A percentile compares a stretch with the other conserved stretches of the same genome.
phyloP scores from a whole-genome alignment of 2,888 invertebrate species.

The Stenotaenia linearis region DNA sequence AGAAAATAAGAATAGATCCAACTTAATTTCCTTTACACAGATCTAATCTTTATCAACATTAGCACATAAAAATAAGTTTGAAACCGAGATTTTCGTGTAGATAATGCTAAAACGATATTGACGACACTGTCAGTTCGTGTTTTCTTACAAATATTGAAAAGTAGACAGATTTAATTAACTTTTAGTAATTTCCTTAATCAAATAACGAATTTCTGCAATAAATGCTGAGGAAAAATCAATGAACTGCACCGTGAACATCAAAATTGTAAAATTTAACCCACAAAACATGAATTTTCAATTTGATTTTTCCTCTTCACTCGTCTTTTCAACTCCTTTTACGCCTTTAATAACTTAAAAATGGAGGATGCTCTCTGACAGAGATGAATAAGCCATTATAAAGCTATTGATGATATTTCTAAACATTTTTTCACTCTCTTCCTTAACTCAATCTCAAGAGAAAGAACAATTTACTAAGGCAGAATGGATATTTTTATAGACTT shows the following conservation, averaged over 20 bases:
- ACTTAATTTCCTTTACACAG: constrained; percentile 18
- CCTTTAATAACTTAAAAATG: neutral
- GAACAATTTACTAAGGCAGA: neutral
- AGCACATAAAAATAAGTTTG: neutral
- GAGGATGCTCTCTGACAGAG: neutral
- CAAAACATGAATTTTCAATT: no score
- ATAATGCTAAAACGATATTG: neutral
- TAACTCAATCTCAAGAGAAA: neutral
- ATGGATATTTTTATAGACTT: neutral
- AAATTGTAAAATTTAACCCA: no score
- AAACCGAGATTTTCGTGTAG: neutral
- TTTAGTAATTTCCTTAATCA: neutral
- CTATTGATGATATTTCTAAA: neutral
- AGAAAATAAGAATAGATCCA: constrained; percentile 21
- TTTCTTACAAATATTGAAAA: neutral
- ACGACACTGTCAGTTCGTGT: neutral
- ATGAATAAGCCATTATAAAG: neutral
- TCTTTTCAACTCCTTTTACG: neutral
- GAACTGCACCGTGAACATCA: no score
- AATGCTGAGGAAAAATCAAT: neutral
- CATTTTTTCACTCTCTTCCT: neutral
- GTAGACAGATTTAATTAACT: no score
- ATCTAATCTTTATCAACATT: neutral
- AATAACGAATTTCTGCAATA: neutral
- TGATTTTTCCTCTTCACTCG: neutral